Evolutionary conservation across 2,888 invertebrate genomes (phyloP), one percentile per base, ranked within the genome.

Genomic region (Cartodere bifasciata): DNA sequence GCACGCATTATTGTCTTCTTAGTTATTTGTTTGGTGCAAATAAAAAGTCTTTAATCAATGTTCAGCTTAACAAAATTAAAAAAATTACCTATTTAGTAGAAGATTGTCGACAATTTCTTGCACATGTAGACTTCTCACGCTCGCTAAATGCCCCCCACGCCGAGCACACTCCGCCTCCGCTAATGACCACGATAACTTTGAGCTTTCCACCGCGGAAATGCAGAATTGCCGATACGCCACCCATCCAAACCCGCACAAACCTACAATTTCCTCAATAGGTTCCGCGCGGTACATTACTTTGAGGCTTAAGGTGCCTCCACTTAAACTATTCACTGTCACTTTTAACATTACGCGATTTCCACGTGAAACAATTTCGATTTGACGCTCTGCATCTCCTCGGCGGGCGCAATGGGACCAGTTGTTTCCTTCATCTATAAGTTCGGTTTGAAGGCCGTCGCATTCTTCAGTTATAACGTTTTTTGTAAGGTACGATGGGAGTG

Each of bases 221-320:
- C 80, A 81, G 53, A 75, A 75, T 43, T 74, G 73, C 27, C 70
- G 67, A 36, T 75, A 62, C 3, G 71, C 60, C 35, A 79, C 70
- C 77, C 79, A 81, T 1, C 78, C 78, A 43, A 75, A 80, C 25
- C 72, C 74, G 54, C 80, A 81, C 40, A 68, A 66, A 1, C 72
- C 71, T 13, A 75, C 70, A 2, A 77, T 55, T 13, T 70, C 71
- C 4, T 68, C 65, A 3, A 75, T 56, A 2, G 72, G 65, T 42
- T 72, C 70, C 27, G 76, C 74, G 53, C 67, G 66, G 62, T 76
- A 78, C 55, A 68, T 68, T 34, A 75, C 65, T 41, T 68, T 68
- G 43, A 76, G 44, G 12, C 50, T 47, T 27, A 56, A 37, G 16
- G 44, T 42, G 34, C 43, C 41, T 17, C 42, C 42, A 28, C 34